Base-by-base conservation (phyloP, 2,888 invertebrate genomes). In the Tetragnatha montana region DNA sequence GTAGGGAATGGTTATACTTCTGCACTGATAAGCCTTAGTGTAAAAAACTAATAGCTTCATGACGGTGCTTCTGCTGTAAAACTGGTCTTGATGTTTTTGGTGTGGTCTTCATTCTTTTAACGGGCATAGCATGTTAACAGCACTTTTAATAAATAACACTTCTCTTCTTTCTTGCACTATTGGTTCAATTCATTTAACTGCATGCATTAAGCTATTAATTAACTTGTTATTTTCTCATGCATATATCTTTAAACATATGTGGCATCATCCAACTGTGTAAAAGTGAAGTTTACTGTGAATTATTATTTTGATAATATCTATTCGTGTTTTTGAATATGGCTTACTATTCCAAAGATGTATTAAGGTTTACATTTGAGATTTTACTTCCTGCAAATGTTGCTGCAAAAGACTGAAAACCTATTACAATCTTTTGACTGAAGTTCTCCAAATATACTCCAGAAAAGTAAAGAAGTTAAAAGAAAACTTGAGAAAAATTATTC, bases 31-130 rank as follows among this genome's bases (percentile, higher is more conserved):
- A 79, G 19, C 50, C 19, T 74, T 60, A 70, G 19, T 22, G 17
- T 74, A 50, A 1, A 68, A 79, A 47, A 87, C 70, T 75, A 81
- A 69, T 81, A 76, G 82, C 83, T 88, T 83, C 51, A 49, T 75
- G 51, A 49, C 8, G n/a, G 22, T 21, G 21, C 47, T 17, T 80
- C 68, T 81, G 73, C 70, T 88, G 81, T 76, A 81, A 35, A 51
- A 35, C 17, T 60, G 22, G 75, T 89, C 71, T 76, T 90, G 89
- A 90, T 90, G 87, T 87, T 90, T 90, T 90, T 90, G 87, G 87
- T 90, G 86, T 90, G 85, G 86, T 86, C 81, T 71, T 68, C 17
- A 47, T 88, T 88, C 73, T 78, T 69, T 73, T 60, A 12, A 60
- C 17, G 17, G 69, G 71, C 10, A 47, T 8, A 78, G 89, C 89